Percentiles rank a stretch among this genome's conserved stretches.
These are phyloP conservation scores for Podocnemis expansa DNA, from an alignment of 2,113 vertebrate genomes.

Conservation along the genomic window DNA sequence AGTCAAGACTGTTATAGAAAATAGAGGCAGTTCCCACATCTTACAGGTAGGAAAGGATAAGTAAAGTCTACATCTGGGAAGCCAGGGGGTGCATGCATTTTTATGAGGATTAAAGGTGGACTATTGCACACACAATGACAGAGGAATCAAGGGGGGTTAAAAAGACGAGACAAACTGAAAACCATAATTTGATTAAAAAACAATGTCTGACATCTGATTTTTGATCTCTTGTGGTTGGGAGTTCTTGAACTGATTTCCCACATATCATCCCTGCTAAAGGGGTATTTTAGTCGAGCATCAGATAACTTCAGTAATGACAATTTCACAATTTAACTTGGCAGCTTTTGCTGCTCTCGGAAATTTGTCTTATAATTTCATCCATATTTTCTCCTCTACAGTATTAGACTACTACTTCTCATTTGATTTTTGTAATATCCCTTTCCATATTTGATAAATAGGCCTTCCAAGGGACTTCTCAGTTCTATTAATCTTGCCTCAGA, in stretches of 20 bases:
- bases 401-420: background rate
- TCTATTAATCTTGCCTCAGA: background rate
- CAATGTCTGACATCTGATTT: background rate
- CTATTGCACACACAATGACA: background rate
- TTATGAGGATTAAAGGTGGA: background rate
- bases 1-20: background rate
- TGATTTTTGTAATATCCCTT: slow-evolving; percentile 15
- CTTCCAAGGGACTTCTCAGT: background rate
- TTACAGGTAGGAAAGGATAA: background rate
- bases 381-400: background rate
- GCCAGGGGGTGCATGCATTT: background rate
- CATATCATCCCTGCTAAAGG: background rate
- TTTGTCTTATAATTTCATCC: rapidly evolving
- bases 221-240: background rate
- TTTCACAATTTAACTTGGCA: background rate
- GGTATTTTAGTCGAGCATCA: background rate
- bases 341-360: background rate
- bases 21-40: background rate
- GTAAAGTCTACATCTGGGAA: background rate
- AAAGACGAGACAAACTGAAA: background rate
- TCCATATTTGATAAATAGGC: background rate
- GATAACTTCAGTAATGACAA: rapidly evolving
- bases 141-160: background rate
- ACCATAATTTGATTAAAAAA: background rate
- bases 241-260: background rate